These are phyloP conservation scores for Neosilurus mollespiculum DNA, from an alignment of 2,797 vertebrate species.

Conservation along the genomic window DNA sequence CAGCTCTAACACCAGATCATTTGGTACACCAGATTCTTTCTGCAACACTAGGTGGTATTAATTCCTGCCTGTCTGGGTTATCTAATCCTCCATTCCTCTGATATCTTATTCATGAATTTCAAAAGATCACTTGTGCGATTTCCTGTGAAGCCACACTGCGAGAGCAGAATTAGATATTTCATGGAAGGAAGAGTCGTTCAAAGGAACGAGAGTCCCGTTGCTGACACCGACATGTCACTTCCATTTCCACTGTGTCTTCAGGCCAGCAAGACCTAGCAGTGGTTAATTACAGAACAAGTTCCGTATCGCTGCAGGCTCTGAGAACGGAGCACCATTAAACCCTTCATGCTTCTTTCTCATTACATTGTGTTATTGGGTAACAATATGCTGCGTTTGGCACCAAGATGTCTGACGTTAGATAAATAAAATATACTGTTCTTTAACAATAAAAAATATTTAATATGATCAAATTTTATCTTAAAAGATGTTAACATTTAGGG, in stretches of 20 bases:
- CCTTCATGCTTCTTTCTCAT: conserved; percentile 23
- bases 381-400: neutral
- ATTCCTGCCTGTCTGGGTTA: conserved; percentile 7
- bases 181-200: conserved; percentile 41
- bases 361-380: neutral
- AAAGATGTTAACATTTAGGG: neutral
- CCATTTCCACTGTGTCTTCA: conserved; percentile 33
- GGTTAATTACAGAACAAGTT: conserved; percentile 40
- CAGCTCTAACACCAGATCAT: conserved; percentile 22
- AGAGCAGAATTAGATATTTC: conserved; percentile 40
- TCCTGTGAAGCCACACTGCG: conserved; percentile 35
- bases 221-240: conserved; percentile 42
- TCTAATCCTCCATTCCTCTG: conserved; percentile 16
- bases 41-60: conserved; percentile 50
- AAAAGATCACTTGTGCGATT: conserved; percentile 35
- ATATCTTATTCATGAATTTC: conserved; percentile 51
- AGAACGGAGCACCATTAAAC: conserved; percentile 30
- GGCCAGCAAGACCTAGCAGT: conserved; percentile 22
- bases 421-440: no score
- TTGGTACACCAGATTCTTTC: conserved; percentile 39
- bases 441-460: neutral
- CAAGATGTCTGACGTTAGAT: neutral
- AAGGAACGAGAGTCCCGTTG: conserved; percentile 23
- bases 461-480: neutral
- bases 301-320: conserved; percentile 15